Evolutionary conservation across 2,888 invertebrate genomes (phyloP).

Genomic region (Microctonus brassicae): DNA sequence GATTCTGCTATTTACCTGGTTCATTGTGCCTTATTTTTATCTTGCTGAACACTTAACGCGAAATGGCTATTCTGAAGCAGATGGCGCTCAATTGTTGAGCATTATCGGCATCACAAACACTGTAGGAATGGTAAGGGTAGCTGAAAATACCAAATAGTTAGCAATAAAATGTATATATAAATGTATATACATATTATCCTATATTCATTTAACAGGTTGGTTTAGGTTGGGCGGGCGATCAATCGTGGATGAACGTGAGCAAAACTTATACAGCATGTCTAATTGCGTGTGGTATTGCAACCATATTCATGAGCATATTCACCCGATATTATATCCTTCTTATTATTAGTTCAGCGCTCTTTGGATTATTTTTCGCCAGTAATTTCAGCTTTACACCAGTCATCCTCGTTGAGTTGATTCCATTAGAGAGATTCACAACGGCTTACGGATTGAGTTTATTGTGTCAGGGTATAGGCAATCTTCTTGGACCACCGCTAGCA

Average conservation of each 20-base stretch:
- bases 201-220: constrained; percentile 73
- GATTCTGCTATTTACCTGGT: constrained; percentile 91
- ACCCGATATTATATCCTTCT: constrained; percentile 72
- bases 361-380: constrained; percentile 92
- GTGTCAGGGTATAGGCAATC: constrained; percentile 92
- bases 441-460: constrained; percentile 92
- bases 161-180: constrained; percentile 10
- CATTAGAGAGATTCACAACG: constrained; percentile 90
- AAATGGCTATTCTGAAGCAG: constrained; percentile 78
- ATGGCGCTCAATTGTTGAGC: constrained; percentile 85
- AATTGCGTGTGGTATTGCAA: constrained; percentile 76
- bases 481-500: constrained; percentile 92
- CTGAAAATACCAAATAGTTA: too few relatives aligned
- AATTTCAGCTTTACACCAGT: constrained; percentile 93
- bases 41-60: constrained; percentile 86
- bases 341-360: constrained; percentile 74
- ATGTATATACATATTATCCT: neutral
- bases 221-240: constrained; percentile 91
- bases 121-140: constrained; percentile 89
- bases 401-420: constrained; percentile 88
- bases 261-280: constrained; percentile 87
- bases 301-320: constrained; percentile 75
- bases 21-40: constrained; percentile 96
- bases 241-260: constrained; percentile 84
- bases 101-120: constrained; percentile 92